A percentile compares a stretch with the other conserved stretches of the same genome.
These are phyloP conservation scores for Triops longicaudatus DNA, from an alignment of 1,140 invertebrate genomes.

Conservation along the genomic window DNA sequence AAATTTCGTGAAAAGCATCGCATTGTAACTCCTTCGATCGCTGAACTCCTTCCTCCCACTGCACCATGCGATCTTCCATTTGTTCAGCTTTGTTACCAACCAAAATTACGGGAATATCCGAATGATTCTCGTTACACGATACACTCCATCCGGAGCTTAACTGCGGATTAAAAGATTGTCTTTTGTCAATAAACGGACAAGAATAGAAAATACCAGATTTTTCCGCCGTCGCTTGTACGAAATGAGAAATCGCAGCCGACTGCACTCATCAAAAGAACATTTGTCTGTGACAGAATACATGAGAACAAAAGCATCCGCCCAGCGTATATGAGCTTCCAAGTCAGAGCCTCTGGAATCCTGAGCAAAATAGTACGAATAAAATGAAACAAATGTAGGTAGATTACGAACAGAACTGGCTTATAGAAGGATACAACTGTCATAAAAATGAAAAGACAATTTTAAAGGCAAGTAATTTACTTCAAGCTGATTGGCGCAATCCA, in stretches of 20 bases:
- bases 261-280: constrained; percentile 49
- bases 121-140: constrained; percentile 19
- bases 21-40: constrained; percentile 64
- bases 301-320: constrained; percentile 44
- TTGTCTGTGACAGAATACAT: constrained; percentile 44
- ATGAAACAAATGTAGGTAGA: background rate
- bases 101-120: constrained; percentile 61
- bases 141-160: constrained; percentile 42
- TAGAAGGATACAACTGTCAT: background rate
- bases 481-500: constrained; percentile 41
- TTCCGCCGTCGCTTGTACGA: constrained; percentile 61
- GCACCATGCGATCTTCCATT: constrained; percentile 62
- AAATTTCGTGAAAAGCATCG: constrained; percentile 72
- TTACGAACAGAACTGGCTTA: constrained; percentile 23
- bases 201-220: constrained; percentile 40
- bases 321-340: constrained; percentile 65
- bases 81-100: constrained; percentile 75
- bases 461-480: constrained; percentile 35
- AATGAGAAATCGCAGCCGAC: constrained; percentile 65
- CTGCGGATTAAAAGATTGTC: constrained; percentile 31
- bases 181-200: background rate
- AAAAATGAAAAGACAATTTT: background rate
- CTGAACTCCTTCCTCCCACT: constrained; percentile 55
- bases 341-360: constrained; percentile 49
- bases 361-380: constrained; percentile 18